Evolutionary conservation across 2,888 invertebrate genomes (phyloP).

Genomic region (Sthenelais limicola): DNA sequence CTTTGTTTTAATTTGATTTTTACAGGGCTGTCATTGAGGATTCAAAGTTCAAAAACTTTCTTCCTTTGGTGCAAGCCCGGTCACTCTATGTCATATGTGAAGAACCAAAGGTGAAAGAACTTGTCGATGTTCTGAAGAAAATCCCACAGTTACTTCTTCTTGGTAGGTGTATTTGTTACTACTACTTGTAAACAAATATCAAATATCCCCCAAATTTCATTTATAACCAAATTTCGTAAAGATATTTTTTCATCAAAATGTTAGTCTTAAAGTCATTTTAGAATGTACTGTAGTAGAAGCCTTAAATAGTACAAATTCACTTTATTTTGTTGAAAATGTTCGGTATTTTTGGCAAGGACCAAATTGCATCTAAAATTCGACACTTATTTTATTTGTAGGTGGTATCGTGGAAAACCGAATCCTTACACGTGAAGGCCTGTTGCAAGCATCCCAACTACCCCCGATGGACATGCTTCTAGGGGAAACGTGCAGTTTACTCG

Average conservation of each 20-base stretch:
- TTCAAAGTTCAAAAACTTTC: constrained; percentile 24
- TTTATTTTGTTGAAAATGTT: background rate
- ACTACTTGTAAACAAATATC: background rate
- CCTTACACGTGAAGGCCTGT: constrained; percentile 43
- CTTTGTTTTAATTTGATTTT: too few species aligned
- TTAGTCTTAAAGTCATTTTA: background rate
- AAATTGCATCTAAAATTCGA: constrained; percentile 17
- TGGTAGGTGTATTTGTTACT: constrained; percentile 7
- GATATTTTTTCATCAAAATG: too few species aligned
- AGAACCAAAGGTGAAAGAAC: background rate
- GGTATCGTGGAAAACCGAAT: constrained; percentile 46
- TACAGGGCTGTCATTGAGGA: constrained; percentile 7
- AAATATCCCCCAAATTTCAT: background rate
- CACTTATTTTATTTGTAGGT: constrained; percentile 30
- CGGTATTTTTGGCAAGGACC: background rate
- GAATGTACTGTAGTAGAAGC: background rate
- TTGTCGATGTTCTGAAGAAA: constrained; percentile 32
- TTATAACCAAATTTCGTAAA: background rate
- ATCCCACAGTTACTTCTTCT: constrained; percentile 18
- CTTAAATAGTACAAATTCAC: background rate
- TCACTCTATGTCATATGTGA: background rate
- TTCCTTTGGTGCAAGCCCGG: constrained; percentile 15
- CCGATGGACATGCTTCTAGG: constrained; percentile 40
- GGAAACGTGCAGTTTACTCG: constrained; percentile 40
- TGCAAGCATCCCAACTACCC: constrained; percentile 42